Conservation (phyloP, 2,113 vertebrate species). For the Hipposideros armiger region DNA sequence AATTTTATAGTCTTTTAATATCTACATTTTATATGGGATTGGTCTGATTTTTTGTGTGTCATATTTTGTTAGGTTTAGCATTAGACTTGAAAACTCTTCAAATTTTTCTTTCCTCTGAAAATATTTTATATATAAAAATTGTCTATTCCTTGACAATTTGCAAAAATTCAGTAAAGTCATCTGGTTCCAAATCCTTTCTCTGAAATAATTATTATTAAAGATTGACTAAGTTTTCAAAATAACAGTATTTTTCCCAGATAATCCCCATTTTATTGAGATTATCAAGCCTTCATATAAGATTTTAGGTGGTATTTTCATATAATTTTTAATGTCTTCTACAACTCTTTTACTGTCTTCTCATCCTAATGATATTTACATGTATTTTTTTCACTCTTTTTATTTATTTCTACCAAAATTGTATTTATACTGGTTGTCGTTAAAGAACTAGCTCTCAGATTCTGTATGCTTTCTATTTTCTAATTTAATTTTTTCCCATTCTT, state of each 20-base stretch:
- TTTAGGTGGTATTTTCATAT: not conserved
- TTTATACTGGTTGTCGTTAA: not conserved
- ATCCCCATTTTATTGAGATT: not conserved
- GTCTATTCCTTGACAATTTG: not conserved
- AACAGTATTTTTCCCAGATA: not conserved
- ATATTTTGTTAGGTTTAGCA: not conserved
- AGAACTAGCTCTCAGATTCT: not conserved
- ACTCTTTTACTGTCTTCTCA: not conserved
- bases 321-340: not conserved
- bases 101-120: not conserved
- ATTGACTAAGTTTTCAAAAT: not conserved
- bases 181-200: not conserved
- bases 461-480: not conserved
- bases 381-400: not conserved
- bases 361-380: not conserved
- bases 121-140: not conserved
- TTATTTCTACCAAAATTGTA: not conserved
- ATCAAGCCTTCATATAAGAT: not conserved
- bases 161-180: not conserved
- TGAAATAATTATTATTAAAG: constrained; percentile 14
- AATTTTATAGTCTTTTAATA: not conserved
- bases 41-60: not conserved
- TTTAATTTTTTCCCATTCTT: not conserved
- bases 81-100: not conserved
- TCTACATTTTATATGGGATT: not conserved